Conservation (phyloP, 2,888 invertebrate genomes). For the Tanaodytes sp. region DNA sequence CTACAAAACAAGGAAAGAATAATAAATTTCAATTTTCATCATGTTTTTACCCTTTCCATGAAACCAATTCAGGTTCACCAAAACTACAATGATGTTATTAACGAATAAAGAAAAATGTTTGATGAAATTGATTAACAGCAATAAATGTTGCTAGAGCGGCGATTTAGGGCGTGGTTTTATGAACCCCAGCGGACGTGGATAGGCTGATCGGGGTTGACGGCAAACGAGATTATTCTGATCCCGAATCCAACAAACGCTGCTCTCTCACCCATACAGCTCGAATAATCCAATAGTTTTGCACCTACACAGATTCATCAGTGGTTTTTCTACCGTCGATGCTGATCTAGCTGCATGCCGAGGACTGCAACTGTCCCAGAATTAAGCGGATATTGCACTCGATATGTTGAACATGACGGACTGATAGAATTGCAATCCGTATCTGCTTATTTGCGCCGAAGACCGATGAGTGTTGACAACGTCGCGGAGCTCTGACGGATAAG, state of each 20-base stretch:
- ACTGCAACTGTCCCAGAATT: constrained; percentile 32
- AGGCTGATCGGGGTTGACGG: constrained; percentile 69
- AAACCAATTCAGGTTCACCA: no score
- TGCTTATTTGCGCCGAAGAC: constrained; percentile 52
- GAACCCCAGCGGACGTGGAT: constrained; percentile 68
- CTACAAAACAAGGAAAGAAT: no score
- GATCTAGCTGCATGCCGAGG: constrained; percentile 4
- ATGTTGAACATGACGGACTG: constrained; percentile 32
- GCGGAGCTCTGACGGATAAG: constrained; percentile 31
- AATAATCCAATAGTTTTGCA: constrained; percentile 72
- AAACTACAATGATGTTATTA: no score
- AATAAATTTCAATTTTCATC: no score
- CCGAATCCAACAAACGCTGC: constrained; percentile 72
- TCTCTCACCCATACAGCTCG: constrained; percentile 68
- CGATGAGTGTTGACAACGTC: constrained; percentile 48
- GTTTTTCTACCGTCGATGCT: constrained; percentile 26
- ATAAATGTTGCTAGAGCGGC: no score
- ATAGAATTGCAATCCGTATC: constrained; percentile 48
- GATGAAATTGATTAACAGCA: no score
- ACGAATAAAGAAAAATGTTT: no score
- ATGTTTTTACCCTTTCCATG: no score
- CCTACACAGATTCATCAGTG: constrained; percentile 40
- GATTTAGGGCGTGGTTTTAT: constrained; percentile 69
- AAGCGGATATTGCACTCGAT: constrained; percentile 52
- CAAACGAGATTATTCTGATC: constrained; percentile 73